Base-by-base conservation (phyloP, 2,797 vertebrate genomes). In the Gambusia yucatana region DNA sequence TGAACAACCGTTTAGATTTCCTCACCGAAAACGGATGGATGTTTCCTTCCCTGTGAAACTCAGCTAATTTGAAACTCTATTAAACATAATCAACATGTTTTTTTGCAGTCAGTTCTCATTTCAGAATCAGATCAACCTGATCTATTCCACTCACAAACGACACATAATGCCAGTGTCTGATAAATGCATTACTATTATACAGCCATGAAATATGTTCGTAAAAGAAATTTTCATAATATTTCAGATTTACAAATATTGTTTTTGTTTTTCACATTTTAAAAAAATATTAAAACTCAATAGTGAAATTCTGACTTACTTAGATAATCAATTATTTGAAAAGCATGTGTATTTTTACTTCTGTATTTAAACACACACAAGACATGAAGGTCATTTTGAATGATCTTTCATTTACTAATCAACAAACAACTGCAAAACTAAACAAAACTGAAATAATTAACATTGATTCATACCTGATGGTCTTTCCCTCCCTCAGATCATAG, bases 401-500 rank as follows among this genome's bases (percentile, higher is more conserved):
- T 44, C 41, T 44, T 44, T 44, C 25, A 39, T 41, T 44, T 10
- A 67, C 22, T 67, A 41, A 41, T 41, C 11, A 39, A 67, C 41
- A 52, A 14, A 41, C 22, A 67, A 57, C 1, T 70, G 28, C 36
- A 71, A 41, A 59, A 71, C 44, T 36, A 52, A 36, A n/a, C 11
- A 41, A 41, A 67, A 43, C 8, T 25, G 14, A 43, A 25, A 44
- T 20, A 25, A 22, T 47, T 13, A 22, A 9, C 22, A 30, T 20
- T 25, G 67, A 25, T 52, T 4, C 0, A 1, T 43, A 98, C 98
- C 98, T 99, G 95, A 99, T 98, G 78, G 96, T 97, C 85, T 97
- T 98, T 50, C 96, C 96, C 93, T 99, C 98, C 79, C 97, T 91
- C 92, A 97, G 96, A 87, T 99, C 98, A 0, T 97, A 98, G 46